These are phyloP conservation scores for Cryptus viduatorius DNA, from an alignment of 2,888 invertebrate species.

Conservation along the genomic window DNA sequence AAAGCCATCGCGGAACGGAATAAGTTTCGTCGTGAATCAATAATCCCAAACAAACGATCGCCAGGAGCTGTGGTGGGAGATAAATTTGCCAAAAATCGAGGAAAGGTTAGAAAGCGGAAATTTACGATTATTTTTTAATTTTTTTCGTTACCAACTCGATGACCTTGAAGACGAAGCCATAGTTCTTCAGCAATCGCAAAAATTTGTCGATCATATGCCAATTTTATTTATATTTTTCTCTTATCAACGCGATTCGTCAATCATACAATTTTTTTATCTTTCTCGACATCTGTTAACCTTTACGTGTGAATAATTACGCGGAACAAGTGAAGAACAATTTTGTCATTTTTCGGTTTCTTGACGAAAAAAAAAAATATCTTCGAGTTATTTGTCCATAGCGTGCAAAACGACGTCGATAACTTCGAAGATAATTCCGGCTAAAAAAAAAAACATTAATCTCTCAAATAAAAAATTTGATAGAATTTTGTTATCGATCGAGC, in stretches of 20 bases:
- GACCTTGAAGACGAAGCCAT: conserved; percentile 72
- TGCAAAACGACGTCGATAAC: conserved; percentile 51
- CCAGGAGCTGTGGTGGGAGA: conserved; percentile 66
- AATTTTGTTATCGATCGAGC: neutral
- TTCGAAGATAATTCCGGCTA: conserved; percentile 53
- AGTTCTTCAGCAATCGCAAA: conserved; percentile 68
- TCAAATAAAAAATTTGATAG: neutral
- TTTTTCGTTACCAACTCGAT: conserved; percentile 70
- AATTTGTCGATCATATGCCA: conserved; percentile 58
- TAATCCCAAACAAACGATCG: conserved; percentile 66
- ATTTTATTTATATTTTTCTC: neutral
- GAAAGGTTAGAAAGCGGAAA: conserved; percentile 15
- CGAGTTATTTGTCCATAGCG: conserved; percentile 46
- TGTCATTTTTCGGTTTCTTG: conserved; percentile 4
- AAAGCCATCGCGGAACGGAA: conserved; percentile 74
- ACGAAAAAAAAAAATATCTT: neutral
- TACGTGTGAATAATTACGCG: neutral
- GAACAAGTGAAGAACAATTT: conserved; percentile 47
- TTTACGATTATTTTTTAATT: neutral
- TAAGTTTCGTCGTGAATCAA: conserved; percentile 70
- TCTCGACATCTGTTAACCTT: conserved; percentile 30
- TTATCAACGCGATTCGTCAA: neutral
- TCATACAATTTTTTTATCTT: neutral
- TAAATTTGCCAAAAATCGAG: conserved; percentile 12
- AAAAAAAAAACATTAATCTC: conserved; percentile 13